Evolutionary conservation across 64 coral and sea anemone species (phyloP).

Genomic region (Exaiptasia diaphana): DNA sequence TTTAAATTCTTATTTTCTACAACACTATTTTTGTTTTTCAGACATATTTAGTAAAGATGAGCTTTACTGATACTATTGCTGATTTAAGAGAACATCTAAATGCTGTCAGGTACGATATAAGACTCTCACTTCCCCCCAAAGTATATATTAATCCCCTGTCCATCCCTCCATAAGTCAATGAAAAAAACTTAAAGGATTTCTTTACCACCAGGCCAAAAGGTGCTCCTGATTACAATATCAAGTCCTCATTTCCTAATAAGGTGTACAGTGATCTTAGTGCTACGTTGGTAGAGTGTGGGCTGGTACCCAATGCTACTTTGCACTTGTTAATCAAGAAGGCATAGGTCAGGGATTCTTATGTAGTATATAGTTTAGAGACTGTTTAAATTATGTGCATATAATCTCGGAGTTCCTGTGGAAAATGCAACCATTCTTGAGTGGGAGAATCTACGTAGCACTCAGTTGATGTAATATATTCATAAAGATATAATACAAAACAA

Average conservation of each 20-base stretch:
- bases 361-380: background rate
- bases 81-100: constrained; percentile 72
- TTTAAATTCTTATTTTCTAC: too few species aligned
- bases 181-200: background rate
- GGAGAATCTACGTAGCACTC: too few species aligned
- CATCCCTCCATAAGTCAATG: background rate
- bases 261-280: constrained; percentile 49
- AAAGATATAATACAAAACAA: too few species aligned
- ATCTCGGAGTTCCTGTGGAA: too few species aligned
- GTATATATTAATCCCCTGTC: background rate
- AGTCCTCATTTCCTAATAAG: constrained; percentile 71
- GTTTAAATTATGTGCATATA: too few species aligned
- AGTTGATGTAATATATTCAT: too few species aligned
- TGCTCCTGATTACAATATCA: constrained; percentile 34
- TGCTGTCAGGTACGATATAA: constrained; percentile 55
- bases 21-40: constrained; percentile 5
- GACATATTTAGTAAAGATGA: constrained; percentile 89
- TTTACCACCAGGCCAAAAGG: constrained; percentile 41
- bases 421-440: too few species aligned
- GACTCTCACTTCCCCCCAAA: background rate
- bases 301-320: constrained; percentile 78
- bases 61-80: constrained; percentile 72
- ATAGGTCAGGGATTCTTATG: background rate
- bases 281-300: constrained; percentile 58
- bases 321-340: constrained; percentile 55